Evolutionary conservation across 2,113 vertebrate genomes (phyloP), one percentile per base, ranked within the genome.

Genomic region (Hassar affinis): DNA sequence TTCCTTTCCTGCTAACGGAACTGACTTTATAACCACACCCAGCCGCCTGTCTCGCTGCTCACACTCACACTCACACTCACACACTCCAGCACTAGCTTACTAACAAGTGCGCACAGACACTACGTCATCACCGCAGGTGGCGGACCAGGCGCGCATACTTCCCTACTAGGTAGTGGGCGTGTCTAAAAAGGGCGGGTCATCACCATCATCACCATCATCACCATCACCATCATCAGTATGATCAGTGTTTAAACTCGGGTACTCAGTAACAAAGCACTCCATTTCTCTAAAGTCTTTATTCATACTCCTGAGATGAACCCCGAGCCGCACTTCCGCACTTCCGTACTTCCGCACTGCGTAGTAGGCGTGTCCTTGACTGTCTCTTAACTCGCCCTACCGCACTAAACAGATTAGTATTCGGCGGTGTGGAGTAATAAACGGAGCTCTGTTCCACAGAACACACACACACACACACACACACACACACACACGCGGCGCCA

Each of bases 21-120:
- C 91, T 87, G 84, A 85, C 90, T 92, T 91, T 92, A 89, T 87
- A 93, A 95, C 95, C 94, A 95, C 95, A 96, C 95, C 95, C 95
- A 95, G 93, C 51, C 1, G 17, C 33, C 72, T 54, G 7, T 51
- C n/a, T 75, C 72, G n/a, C n/a, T n/a, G n/a, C n/a, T 75, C 72
- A 4, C 71, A n/a, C 12, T 27, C 42, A 25, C 38, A 9, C 38
- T 72, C 25, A 14, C 22, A 49, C 22, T 47, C 18, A 38, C 64
- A 17, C 45, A 74, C 71, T n/a, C n/a, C 15, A 8, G 18, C 30
- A 22, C 72, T 74, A 27, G 69, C 45, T 3, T 8, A 72, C 69
- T 72, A n/a, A 3, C 0, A 0, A 51, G 18, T 30, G 14, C 4
- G 11, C 7, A n/a, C 18, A 22, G 18, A 4, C 17, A 9, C 10